Evolutionary conservation across 2,113 vertebrate species (phyloP).

Genomic region (Coptodon rendalli): DNA sequence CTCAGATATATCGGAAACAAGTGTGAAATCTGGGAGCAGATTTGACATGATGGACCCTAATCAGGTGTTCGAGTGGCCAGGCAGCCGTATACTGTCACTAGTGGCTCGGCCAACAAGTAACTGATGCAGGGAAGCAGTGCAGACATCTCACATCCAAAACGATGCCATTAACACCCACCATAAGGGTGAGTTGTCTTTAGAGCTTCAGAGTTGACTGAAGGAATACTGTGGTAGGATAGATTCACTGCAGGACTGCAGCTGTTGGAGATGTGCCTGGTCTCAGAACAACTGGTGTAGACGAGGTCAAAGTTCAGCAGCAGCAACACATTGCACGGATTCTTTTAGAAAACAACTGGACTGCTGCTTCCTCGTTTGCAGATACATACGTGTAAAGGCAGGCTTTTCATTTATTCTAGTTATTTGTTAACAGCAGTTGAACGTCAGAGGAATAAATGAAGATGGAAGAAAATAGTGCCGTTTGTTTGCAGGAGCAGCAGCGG

Average conservation of each 20-base stretch:
- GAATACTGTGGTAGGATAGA: neutral
- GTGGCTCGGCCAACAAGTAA: neutral
- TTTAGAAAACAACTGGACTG: neutral
- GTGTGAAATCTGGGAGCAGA: neutral
- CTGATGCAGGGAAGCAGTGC: neutral
- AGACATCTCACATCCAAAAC: neutral
- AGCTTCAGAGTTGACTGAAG: neutral
- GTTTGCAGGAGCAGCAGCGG: neutral
- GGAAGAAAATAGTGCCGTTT: neutral
- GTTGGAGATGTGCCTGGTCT: neutral
- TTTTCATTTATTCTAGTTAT: accelerated
- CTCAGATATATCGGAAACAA: neutral
- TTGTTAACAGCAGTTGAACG: neutral
- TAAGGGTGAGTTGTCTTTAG: accelerated
- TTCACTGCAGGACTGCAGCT: neutral
- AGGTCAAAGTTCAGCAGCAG: constrained; percentile 1
- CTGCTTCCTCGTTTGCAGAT: neutral
- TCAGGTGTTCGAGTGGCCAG: neutral
- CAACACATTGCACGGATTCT: neutral
- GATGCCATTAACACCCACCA: accelerated
- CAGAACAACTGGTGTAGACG: neutral
- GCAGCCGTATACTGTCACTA: accelerated
- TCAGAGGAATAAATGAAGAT: neutral
- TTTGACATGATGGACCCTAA: neutral
- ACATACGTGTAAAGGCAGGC: neutral